These are phyloP conservation scores for Antedon mediterranea DNA, from an alignment of 53 echinoderm and acorn worm genomes.

Conservation along the genomic window DNA sequence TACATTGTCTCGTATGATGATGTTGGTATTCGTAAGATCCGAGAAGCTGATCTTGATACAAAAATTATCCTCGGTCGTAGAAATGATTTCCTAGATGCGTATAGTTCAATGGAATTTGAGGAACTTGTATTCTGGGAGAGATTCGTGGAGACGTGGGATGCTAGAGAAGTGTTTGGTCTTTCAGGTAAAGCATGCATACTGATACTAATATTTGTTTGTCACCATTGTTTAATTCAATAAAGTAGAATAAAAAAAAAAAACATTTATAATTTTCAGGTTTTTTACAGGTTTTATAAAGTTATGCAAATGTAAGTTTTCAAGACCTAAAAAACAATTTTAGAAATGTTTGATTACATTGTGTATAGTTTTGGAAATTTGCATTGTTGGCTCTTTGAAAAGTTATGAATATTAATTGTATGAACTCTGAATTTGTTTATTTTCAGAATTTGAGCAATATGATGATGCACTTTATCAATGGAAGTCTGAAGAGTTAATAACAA, in stretches of 20 bases:
- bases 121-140: slow-evolving; percentile 58
- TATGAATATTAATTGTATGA: no score
- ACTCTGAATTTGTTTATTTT: not conserved
- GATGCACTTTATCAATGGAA: slow-evolving; percentile 54
- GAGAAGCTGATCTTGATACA: slow-evolving; percentile 48
- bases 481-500: slow-evolving; percentile 36
- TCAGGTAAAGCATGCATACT: slow-evolving; percentile 31
- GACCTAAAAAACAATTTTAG: no score
- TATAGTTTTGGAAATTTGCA: no score
- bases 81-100: slow-evolving; percentile 79
- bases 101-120: slow-evolving; percentile 35
- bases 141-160: slow-evolving; percentile 64
- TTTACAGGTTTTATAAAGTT: no score
- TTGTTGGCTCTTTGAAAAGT: no score
- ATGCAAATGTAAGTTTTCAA: no score
- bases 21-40: slow-evolving; percentile 32
- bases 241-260: no score
- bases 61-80: slow-evolving; percentile 60
- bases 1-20: slow-evolving; percentile 26
- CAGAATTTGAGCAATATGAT: slow-evolving; percentile 17
- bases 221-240: no score
- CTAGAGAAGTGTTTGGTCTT: slow-evolving; percentile 45
- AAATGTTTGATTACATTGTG: no score
- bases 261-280: no score
- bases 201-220: not conserved